These are phyloP conservation scores for Petrocephalus sullivani DNA, from an alignment of 2,797 vertebrate species.

Conservation along the genomic window DNA sequence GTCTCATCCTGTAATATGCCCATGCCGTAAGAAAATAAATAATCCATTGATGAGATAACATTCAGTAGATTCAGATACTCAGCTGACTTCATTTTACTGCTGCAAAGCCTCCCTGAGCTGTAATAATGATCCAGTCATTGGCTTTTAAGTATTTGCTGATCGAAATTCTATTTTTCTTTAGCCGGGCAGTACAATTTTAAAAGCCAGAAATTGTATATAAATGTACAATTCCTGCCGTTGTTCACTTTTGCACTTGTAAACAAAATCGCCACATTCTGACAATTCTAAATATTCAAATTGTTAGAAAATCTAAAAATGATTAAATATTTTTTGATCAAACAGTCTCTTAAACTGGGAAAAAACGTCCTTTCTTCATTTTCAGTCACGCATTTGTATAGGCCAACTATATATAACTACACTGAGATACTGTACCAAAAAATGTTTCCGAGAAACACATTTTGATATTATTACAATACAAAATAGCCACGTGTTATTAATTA, in stretches of 20 bases:
- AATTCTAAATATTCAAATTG: neutral
- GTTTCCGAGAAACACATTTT: neutral
- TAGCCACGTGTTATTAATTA: neutral
- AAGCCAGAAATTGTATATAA: neutral
- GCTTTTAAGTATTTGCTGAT: too few relatives aligned
- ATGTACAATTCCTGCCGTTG: neutral
- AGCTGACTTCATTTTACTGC: too few relatives aligned
- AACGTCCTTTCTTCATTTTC: neutral
- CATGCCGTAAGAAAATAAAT: too few relatives aligned
- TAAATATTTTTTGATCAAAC: neutral
- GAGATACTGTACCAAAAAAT: neutral
- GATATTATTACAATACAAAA: neutral
- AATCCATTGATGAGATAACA: too few relatives aligned
- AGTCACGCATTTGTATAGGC: neutral
- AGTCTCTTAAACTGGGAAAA: neutral
- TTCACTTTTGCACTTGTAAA: neutral
- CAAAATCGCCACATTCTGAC: neutral
- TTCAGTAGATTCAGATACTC: too few relatives aligned
- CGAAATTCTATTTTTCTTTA: too few relatives aligned
- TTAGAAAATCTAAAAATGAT: neutral
- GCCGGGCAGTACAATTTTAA: neutral
- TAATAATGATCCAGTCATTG: too few relatives aligned
- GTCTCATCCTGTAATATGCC: too few relatives aligned
- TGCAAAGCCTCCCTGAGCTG: too few relatives aligned
- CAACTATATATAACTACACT: neutral